A percentile compares a stretch with the other conserved stretches of the same genome.
These are phyloP conservation scores for Dolichomitus sp. DNA, from an alignment of 2,888 invertebrate genomes.

Conservation along the genomic window DNA sequence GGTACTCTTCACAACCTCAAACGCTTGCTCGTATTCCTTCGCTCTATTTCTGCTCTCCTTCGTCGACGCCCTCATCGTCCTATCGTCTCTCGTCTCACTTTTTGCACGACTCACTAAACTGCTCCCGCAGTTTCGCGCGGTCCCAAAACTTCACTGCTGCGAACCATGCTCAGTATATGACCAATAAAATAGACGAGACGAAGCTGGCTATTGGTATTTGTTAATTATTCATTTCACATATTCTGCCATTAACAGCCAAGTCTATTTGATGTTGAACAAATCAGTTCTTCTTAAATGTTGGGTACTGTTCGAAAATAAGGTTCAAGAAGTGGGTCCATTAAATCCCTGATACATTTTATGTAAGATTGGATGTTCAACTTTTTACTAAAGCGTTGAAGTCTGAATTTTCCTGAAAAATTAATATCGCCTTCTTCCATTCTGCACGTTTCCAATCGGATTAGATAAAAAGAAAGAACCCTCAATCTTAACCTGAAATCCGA, in stretches of 20 bases:
- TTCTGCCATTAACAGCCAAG: not conserved
- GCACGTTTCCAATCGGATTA: no score
- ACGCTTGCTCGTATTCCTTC: slow-evolving; percentile 43
- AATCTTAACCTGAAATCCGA: no score
- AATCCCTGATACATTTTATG: no score
- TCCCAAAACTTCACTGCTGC: not conserved
- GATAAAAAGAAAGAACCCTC: no score
- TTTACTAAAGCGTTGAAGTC: no score
- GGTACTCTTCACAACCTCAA: slow-evolving; percentile 30
- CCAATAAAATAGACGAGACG: not conserved
- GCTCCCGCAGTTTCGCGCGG: not conserved
- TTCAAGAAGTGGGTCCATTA: no score
- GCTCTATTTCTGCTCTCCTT: slow-evolving; percentile 35
- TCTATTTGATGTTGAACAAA: not conserved
- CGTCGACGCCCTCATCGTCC: slow-evolving; percentile 30
- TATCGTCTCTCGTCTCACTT: slow-evolving; percentile 22
- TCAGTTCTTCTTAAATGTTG: not conserved
- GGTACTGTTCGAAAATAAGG: no score
- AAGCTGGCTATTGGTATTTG: not conserved
- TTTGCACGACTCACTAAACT: slow-evolving; percentile 37
- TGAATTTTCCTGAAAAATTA: no score
- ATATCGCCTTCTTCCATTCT: no score
- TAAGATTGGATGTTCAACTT: no score
- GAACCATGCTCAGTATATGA: slow-evolving; percentile 7
- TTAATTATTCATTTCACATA: not conserved